These are phyloP conservation scores for Potamilus streckersoni DNA, from an alignment of 1,140 invertebrate species.

Conservation along the genomic window DNA sequence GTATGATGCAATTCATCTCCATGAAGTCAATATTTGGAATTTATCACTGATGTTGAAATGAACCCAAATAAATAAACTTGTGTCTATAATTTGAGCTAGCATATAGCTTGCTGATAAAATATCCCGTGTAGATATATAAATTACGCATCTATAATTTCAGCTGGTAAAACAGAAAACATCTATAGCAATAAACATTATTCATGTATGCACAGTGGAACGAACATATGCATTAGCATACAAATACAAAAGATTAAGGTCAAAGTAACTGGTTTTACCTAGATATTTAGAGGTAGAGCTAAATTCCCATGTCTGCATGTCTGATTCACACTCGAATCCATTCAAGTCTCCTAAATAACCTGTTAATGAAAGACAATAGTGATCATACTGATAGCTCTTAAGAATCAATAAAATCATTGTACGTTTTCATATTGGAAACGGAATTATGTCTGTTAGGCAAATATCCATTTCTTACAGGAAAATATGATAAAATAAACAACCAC, in stretches of 20 bases:
- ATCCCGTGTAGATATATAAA: too few species aligned
- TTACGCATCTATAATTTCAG: too few species aligned
- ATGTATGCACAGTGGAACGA: not conserved
- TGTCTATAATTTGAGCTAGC: too few species aligned
- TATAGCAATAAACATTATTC: not conserved
- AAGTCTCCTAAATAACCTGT: conserved; percentile 45
- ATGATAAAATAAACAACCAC: too few species aligned
- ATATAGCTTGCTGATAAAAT: too few species aligned
- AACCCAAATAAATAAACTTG: too few species aligned
- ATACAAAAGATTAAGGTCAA: not conserved
- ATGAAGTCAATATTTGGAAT: too few species aligned
- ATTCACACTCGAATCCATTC: conserved; percentile 38
- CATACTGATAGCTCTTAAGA: not conserved
- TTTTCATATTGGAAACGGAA: not conserved
- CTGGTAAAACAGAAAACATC: too few species aligned
- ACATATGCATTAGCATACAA: not conserved
- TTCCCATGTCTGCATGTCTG: conserved; percentile 17
- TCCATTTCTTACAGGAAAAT: not conserved
- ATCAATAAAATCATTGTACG: not conserved
- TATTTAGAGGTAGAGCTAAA: not conserved
- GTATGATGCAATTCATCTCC: too few species aligned
- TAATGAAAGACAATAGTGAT: conserved; percentile 1
- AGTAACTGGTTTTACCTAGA: not conserved
- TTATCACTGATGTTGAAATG: too few species aligned
- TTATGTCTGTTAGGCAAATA: not conserved